Percentiles rank a stretch among this genome's conserved stretches.
Evolutionary conservation across 1,140 invertebrate species (phyloP).

Genomic region (Sweltsa coloradensis): DNA sequence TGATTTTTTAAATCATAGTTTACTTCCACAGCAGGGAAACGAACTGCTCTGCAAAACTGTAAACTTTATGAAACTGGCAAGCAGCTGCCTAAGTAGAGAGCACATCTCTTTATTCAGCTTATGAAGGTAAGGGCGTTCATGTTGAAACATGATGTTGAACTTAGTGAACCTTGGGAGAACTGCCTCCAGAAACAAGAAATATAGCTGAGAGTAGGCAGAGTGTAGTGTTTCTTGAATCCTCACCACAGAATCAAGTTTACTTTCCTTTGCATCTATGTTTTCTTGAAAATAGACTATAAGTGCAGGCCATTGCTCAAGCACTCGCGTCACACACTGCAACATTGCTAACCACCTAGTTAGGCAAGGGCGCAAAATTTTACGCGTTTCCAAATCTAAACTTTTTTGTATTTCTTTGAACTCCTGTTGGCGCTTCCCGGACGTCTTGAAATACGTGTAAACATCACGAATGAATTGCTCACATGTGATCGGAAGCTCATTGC

Average conservation of each 20-base stretch:
- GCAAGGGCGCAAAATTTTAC: conserved; percentile 4
- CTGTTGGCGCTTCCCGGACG: conserved; percentile 1
- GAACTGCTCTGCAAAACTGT: neutral
- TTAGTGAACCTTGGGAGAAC: neutral
- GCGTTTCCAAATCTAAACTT: neutral
- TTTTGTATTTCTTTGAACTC: neutral
- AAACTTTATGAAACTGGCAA: conserved; percentile 2
- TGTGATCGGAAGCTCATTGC: neutral
- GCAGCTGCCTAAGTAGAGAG: neutral
- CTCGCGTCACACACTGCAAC: neutral
- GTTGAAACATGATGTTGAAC: conserved; percentile 1
- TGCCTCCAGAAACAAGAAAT: neutral
- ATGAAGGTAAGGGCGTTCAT: conserved; percentile 1
- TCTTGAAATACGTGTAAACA: conserved; percentile 7
- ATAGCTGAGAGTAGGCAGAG: neutral
- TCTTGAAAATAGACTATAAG: neutral
- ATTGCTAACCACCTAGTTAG: conserved; percentile 2
- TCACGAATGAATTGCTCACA: neutral
- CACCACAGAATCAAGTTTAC: neutral
- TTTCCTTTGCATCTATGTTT: neutral
- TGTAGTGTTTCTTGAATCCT: neutral
- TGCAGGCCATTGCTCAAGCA: conserved; percentile 6
- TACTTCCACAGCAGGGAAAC: neutral
- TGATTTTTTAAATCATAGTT: neutral
- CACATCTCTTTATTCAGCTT: neutral